Evolutionary conservation across 2,113 vertebrate species (phyloP).

Genomic region (Oryzias celebensis): DNA sequence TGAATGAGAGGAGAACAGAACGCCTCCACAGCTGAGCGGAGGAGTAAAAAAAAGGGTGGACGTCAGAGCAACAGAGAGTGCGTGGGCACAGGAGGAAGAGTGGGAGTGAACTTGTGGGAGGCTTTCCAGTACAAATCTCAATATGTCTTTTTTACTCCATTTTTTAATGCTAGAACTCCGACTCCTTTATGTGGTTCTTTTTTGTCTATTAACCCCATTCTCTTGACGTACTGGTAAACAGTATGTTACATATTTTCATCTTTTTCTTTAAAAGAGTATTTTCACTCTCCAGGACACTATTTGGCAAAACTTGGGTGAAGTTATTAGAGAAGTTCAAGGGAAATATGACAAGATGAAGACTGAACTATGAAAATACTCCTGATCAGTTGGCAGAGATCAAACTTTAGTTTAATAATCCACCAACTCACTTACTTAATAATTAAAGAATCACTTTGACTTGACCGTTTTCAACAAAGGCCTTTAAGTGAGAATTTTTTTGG

Average conservation of each 20-base stretch:
- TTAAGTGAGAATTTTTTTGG: no score
- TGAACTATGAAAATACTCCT: no score
- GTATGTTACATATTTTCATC: neutral
- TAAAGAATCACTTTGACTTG: no score
- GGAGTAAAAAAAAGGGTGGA: conserved; percentile 67
- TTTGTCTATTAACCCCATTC: neutral
- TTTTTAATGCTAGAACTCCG: conserved; percentile 16
- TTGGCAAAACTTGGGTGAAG: no score
- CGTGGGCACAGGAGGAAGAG: conserved; percentile 62
- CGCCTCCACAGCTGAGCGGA: conserved; percentile 64
- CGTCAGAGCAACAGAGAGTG: conserved; percentile 73
- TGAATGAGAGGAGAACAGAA: conserved; percentile 68
- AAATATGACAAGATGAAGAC: no score
- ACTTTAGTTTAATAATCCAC: no score
- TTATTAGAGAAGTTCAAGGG: no score
- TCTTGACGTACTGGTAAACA: neutral
- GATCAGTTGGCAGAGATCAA: no score
- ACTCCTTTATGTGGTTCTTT: conserved; percentile 10
- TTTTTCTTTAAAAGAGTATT: neutral
- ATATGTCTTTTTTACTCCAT: conserved; percentile 55
- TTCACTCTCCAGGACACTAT: neutral
- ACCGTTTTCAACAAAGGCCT: no score
- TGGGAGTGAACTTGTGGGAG: conserved; percentile 64
- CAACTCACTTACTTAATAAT: no score
- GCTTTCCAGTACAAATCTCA: conserved; percentile 57